Evolutionary conservation across 1,140 invertebrate genomes (phyloP).

Genomic region (Leptinotarsa defecta): DNA sequence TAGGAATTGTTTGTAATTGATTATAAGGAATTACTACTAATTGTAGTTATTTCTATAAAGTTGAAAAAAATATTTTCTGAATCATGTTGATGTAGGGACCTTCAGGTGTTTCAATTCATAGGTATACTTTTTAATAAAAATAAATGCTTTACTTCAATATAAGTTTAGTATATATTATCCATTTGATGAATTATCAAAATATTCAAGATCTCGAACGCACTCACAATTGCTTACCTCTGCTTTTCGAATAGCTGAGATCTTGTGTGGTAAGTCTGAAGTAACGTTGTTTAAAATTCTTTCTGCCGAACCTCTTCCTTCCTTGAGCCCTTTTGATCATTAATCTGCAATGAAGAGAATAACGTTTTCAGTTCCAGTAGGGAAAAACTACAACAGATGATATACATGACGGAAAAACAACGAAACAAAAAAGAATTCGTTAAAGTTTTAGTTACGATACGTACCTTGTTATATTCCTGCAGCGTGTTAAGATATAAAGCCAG

Average conservation of each 20-base stretch:
- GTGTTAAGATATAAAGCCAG: too few species aligned
- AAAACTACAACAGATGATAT: not conserved
- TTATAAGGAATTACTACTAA: too few species aligned
- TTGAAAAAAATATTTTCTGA: too few species aligned
- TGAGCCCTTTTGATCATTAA: conserved; percentile 88
- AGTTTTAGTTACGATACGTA: conserved; percentile 19
- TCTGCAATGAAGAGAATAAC: conserved; percentile 59
- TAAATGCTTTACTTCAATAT: too few species aligned
- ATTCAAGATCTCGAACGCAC: not conserved
- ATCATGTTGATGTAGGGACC: too few species aligned
- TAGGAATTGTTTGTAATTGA: too few species aligned
- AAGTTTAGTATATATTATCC: too few species aligned
- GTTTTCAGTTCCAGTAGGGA: not conserved
- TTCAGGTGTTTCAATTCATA: too few species aligned
- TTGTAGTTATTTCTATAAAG: too few species aligned
- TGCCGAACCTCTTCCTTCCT: conserved; percentile 78
- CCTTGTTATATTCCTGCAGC: conserved; percentile 35
- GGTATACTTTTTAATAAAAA: too few species aligned
- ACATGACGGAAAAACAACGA: not conserved
- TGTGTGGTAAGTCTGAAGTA: conserved; percentile 88
- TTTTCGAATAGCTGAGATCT: conserved; percentile 80
- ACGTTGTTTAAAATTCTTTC: conserved; percentile 84
- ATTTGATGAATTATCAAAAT: not conserved
- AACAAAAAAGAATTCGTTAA: not conserved
- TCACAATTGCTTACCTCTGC: conserved; percentile 66